Evolutionary conservation across 2,888 invertebrate species (phyloP).

Genomic region (Criorhina ranunculi): DNA sequence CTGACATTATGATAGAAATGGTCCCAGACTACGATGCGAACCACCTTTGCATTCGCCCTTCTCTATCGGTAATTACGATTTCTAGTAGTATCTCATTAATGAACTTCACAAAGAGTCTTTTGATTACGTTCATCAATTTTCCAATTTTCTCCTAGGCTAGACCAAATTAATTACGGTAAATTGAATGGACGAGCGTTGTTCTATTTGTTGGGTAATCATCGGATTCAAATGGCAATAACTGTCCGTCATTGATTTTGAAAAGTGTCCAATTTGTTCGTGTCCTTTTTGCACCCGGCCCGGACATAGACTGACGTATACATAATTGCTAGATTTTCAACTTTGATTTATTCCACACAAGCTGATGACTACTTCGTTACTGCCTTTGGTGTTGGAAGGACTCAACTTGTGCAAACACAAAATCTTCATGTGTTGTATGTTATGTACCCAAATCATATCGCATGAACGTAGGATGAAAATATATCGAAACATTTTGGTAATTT

Average conservation of each 20-base stretch:
- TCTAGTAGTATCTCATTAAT: conserved; percentile 43
- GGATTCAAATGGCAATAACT: conserved; percentile 1
- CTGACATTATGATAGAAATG: neutral
- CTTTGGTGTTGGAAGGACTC: neutral
- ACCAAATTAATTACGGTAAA: conserved; percentile 42
- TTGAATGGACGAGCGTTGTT: neutral
- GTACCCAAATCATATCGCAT: conserved; percentile 29
- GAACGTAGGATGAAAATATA: conserved; percentile 31
- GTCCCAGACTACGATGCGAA: conserved; percentile 1
- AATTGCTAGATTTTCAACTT: conserved; percentile 27
- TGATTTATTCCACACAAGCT: conserved; percentile 39
- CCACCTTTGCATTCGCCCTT: neutral
- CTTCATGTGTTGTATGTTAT: conserved; percentile 14
- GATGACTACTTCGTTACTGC: conserved; percentile 12
- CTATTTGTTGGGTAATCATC: neutral
- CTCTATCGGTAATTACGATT: conserved; percentile 10
- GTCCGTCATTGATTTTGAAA: neutral
- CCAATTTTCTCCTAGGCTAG: conserved; percentile 48
- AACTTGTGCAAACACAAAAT: neutral
- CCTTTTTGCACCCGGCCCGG: neutral
- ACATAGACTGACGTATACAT: neutral
- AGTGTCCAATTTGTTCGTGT: neutral
- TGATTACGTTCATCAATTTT: conserved; percentile 52
- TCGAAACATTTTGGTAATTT: conserved; percentile 61
- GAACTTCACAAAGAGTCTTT: conserved; percentile 31